These are phyloP conservation scores for Globia sparganii DNA, from an alignment of 2,888 invertebrate species.

Conservation along the genomic window DNA sequence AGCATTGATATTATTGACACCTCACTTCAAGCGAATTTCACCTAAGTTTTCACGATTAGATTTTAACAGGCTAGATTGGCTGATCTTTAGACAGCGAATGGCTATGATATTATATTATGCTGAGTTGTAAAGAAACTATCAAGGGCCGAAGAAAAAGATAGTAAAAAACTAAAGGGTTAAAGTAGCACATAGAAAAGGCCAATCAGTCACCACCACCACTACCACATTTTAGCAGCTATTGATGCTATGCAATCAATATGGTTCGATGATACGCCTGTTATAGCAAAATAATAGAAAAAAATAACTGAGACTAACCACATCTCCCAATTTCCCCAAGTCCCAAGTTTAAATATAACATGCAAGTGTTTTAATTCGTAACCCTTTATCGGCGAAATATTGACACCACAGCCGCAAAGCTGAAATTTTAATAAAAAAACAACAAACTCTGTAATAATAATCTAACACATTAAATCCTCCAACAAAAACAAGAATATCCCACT, in stretches of 20 bases:
- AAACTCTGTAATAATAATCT: background rate
- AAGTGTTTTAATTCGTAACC: background rate
- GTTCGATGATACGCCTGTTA: background rate
- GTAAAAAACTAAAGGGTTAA: background rate
- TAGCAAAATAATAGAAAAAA: background rate
- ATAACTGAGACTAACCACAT: too few relatives aligned
- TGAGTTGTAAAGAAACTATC: background rate
- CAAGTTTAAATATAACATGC: too few relatives aligned
- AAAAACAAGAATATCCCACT: slow-evolving; percentile 77
- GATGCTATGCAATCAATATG: background rate
- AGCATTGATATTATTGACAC: too few relatives aligned
- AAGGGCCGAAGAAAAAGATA: background rate
- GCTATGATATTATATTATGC: background rate
- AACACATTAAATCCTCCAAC: slow-evolving; percentile 44
- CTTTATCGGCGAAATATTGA: background rate
- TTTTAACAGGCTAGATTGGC: too few relatives aligned
- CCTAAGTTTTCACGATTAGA: too few relatives aligned
- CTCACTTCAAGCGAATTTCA: too few relatives aligned
- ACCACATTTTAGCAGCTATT: background rate
- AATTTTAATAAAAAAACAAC: background rate
- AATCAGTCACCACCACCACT: background rate
- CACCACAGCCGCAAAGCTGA: background rate
- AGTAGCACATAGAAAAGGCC: background rate
- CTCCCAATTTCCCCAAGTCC: background rate
- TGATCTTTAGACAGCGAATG: background rate